Base-by-base conservation (phyloP, 2,113 vertebrate species). In the Caranx ignobilis region DNA sequence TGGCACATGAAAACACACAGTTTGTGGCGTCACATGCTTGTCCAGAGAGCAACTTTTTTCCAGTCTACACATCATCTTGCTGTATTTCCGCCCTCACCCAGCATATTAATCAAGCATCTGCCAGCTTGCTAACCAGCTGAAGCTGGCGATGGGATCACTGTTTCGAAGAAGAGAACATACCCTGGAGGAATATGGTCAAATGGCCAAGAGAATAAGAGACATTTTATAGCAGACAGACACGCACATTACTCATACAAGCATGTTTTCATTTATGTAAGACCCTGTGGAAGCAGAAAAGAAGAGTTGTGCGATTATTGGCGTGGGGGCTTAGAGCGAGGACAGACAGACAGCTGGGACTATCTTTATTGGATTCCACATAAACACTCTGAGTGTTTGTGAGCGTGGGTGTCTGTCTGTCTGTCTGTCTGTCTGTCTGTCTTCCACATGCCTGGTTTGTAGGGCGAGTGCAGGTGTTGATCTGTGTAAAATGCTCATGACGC, bases 351-450 rank as follows among this genome's bases (percentile, higher is more conserved):
- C 89, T 91, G 87, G 62, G 26, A 55, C 56, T 13, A 19, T 82
- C 68, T 91, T 91, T 86, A 89, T 66, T 85, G 79, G 79, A 78
- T 86, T 87, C 52, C 84, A 82, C 71, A 85, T 87, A 84, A 87
- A 90, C 73, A 71, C 72, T 71, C 78, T 57, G 60, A 79, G 70
- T 91, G 88, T 88, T 69, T 50, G 67, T 77, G 84, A 78, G 85
- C 67, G 59, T 8, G 55, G n/a, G 37, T 74, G 64, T 63, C 73
- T 82, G 84, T 57, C 67, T 71, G 6, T 37, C 37, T 41, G 61
- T 74, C 77, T 85, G 65, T 57, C 67, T 71, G 6, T 37, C 37
- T 41, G 61, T 74, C 77, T 85, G 65, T 66, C 62, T 61, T 79
- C 82, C 70, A 87, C 78, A 69, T 81, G 76, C 69, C 55, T 79